Base-by-base conservation (phyloP, 2,888 invertebrate species). In the Apotomis betuletana region DNA sequence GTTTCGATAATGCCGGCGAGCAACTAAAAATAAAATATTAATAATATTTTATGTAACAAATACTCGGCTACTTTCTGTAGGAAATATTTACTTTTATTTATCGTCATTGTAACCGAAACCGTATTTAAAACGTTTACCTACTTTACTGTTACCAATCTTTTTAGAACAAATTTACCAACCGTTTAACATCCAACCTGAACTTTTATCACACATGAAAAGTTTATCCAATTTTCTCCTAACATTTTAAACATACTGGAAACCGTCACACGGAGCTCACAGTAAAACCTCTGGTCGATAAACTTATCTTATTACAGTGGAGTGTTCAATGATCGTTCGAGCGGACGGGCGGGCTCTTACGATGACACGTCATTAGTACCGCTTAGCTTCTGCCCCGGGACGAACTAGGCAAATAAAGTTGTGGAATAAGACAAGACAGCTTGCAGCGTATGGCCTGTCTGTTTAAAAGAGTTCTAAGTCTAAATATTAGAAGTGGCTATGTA, bases 241-340 rank as follows among this genome's bases (percentile, higher is more conserved):
- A 41, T 60, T 67, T 67, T 67, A 67, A 70, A 55, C 65, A 63
- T 67, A 65, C 70, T 75, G 74, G 74, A 75, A 74, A 75, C 68
- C 64, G 73, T 75, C 73, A 69, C 67, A 67, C 69, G 71, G 70
- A 69, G 74, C 74, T 75, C 72, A 72, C 72, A 77, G 76, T 78
- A 76, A 73, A 75, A 76, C 76, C 77, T 81, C 80, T 83, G 83
- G 83, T 84, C 86, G 86, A 87, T 87, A 86, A 88, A 87, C 84
- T 87, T 87, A 89, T 86, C 84, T 87, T 87, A 89, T 86, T 88
- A 87, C 85, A 78, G 79, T 79, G 82, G 82, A 86, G 87, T 86
- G 83, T 85, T 84, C 86, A 82, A 81, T 83, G 87, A 83, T 85
- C 83, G 83, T 75, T 75, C 83, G 83, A 81, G 83, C 81, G 84